Evolutionary conservation across 2,888 invertebrate species (phyloP), one percentile per base, ranked within the genome.

Genomic region (Dusona sp.): DNA sequence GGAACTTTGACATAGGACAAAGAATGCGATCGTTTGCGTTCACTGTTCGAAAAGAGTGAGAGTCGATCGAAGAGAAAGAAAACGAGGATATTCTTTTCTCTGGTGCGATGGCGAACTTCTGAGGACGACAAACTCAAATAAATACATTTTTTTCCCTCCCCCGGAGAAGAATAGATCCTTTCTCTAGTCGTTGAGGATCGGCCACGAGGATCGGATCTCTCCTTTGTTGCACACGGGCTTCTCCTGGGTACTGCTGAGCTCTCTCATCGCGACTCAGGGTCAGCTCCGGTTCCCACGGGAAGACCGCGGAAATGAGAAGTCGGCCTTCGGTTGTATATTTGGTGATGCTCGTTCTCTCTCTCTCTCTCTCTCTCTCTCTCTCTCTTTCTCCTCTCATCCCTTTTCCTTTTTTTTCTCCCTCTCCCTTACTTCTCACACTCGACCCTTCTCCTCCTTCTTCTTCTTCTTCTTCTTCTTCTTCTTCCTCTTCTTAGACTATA

Each of bases 241-340:
- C 74, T 79, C 75, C 72, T 54, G 73, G 61, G 83, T 73, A 81
- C 83, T 80, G 77, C 77, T 67, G 83, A 51, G 48, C 70, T 74
- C 83, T 72, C 83, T 75, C 85, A 72, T 77, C 85, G 73, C 57
- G 77, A 77, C 82, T 88, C 89, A 89, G 89, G 89, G 89, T 89
- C 89, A 87, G 83, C 87, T 82, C 81, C 85, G 79, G 85, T 89
- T 89, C 89, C 88, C 89, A 89, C 89, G 89, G 89, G 89, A 89
- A 86, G 84, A 73, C 83, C 86, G 86, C 87, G 86, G 86, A 88
- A 89, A 88, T 88, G 79, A 82, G 82, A 88, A 86, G 83, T 86
- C 85, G 88, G 86, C 88, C 88, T 89, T 89, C 88, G 83, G 65
- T 75, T 79, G 73, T 74, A 65, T 48, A 80, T 86, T 86, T 77